Conservation (phyloP, 2,888 invertebrate genomes). For the Morinoia aosen region DNA sequence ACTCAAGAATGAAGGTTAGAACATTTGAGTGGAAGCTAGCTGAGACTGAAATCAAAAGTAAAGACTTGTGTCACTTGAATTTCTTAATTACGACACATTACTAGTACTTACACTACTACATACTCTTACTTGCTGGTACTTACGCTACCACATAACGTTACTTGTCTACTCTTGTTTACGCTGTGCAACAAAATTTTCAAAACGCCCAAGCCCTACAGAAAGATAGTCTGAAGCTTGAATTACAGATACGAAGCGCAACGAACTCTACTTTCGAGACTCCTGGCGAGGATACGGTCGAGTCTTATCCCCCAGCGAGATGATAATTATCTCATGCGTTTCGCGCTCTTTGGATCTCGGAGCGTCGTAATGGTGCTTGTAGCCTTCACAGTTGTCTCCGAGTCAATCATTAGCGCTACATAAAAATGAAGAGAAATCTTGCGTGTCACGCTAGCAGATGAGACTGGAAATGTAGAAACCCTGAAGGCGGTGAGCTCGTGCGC, state of each 20-base stretch:
- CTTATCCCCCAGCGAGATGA: not conserved
- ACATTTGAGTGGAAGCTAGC: not conserved
- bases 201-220: not conserved
- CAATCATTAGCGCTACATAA: not conserved
- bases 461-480: not conserved
- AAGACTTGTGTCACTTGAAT: not conserved
- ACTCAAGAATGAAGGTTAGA: not conserved
- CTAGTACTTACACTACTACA: no score
- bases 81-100: not conserved
- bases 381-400: not conserved
- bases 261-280: not conserved
- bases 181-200: not conserved
- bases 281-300: not conserved
- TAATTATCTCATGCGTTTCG: not conserved
- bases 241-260: not conserved
- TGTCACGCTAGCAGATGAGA: not conserved
- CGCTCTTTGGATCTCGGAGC: not conserved
- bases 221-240: not conserved
- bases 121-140: no score
- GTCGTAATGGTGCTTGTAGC: constrained; percentile 4
- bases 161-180: not conserved
- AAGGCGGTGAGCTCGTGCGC: not conserved
- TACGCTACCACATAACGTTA: no score
- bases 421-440: not conserved
- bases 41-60: not conserved